Evolutionary conservation across 2,113 vertebrate genomes (phyloP), one percentile per base, ranked within the genome.

Genomic region (Myrmecobius fasciatus): DNA sequence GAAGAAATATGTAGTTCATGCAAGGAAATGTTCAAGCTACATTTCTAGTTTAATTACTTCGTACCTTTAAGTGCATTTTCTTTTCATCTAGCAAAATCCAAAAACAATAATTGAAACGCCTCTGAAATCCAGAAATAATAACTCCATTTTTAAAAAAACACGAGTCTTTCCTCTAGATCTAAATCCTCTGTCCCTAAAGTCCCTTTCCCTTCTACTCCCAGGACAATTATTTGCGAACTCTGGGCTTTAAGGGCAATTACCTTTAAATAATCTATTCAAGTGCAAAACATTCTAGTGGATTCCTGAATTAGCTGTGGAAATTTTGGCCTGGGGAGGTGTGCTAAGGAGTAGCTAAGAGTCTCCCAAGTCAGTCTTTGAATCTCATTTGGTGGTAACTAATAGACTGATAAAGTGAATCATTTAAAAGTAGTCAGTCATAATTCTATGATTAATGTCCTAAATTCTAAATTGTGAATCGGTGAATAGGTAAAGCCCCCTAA

Each of bases 201-300:
- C 22, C 46, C 36, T 52, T 48, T 54, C 24, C 31, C 0, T 52
- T 90, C 48, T 0, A 9, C 60, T 60, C 52, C 53, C 92, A 94
- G n/a, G 92, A 56, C 54, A 28, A 52, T 47, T 53, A 54, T 91
- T 96, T 52, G 93, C 93, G 92, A 97, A 98, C 92, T 98, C 89
- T 3, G 25, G 89, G 51, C 75, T 94, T 92, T 95, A 22, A 46
- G 53, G 92, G 51, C 17, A 89, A 22, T 3, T 91, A 17, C 31
- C 25, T 94, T 20, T 83, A 48, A 22, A 22, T 53, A 96, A 91
- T 92, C 89, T 89, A 56, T 91, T 95, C 49, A 96, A 94, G 91
- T 96, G 93, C 52, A 20, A 56, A 0, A 24, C 10, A 10, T 90
- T 96, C 92, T 12, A 54, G 91, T 52, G 46, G 49, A 49, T 43